Conservation (phyloP, 2,797 vertebrate species). For the Coreius guichenoti region DNA sequence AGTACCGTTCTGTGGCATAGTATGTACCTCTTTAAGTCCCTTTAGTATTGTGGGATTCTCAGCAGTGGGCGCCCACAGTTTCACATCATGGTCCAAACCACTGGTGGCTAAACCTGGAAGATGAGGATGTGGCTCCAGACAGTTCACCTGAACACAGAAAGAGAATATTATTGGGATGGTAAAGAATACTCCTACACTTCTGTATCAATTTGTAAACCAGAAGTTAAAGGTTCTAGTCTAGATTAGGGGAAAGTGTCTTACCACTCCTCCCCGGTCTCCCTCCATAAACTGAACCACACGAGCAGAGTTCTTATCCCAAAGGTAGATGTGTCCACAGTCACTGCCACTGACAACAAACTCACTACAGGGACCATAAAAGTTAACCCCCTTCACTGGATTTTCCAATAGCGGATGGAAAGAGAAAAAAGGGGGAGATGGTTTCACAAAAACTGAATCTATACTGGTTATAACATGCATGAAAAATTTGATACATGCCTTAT, state of each 20-base stretch:
- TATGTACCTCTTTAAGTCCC: slow-evolving; percentile 88
- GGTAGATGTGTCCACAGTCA: slow-evolving; percentile 96
- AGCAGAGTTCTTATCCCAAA: slow-evolving; percentile 96
- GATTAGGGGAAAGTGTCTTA: slow-evolving; percentile 70
- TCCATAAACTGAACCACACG: slow-evolving; percentile 97
- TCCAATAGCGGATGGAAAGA: not conserved
- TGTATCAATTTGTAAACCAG: not conserved
- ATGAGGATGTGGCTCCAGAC: slow-evolving; percentile 94
- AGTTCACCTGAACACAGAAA: slow-evolving; percentile 84
- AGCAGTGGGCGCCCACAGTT: slow-evolving; percentile 94
- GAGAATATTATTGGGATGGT: not conserved
- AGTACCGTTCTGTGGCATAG: not conserved
- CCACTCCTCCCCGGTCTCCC: slow-evolving; percentile 96
- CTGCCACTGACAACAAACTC: slow-evolving; percentile 98
- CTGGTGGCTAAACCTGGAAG: slow-evolving; percentile 93
- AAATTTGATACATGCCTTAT: not conserved
- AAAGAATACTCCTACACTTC: not conserved
- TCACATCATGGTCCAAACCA: slow-evolving; percentile 95
- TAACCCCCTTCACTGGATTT: slow-evolving; percentile 91
- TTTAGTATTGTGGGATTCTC: slow-evolving; percentile 86
- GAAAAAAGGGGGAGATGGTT: not conserved
- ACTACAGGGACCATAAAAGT: slow-evolving; percentile 95
- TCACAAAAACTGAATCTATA: not conserved
- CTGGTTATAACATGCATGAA: not conserved
- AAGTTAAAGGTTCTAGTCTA: not conserved